Evolutionary conservation across 1,140 invertebrate genomes (phyloP), one percentile per base, ranked within the genome.

Genomic region (Pachypsylla venusta): DNA sequence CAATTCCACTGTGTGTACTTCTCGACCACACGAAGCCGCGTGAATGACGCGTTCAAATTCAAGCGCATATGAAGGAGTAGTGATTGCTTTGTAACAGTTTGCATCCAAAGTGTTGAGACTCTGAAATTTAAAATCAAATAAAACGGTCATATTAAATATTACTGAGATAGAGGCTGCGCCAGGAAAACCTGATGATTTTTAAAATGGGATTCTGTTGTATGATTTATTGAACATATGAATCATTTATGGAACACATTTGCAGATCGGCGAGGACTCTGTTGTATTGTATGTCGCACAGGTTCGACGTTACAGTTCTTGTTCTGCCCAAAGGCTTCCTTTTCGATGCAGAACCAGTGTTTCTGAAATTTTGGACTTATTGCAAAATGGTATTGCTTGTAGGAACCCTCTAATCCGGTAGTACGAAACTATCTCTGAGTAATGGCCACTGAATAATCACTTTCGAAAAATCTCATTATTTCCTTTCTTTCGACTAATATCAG

Each of bases 11-110:
- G 73, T 77, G 42, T 75, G 76, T 63, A 84, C 74, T 63, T 83
- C 74, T 55, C 83, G 73, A 20, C 81, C 81, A 65, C 75, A 75
- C 5, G 82, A 80, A 39, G 80, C 76, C 63, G 73, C 70, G 62
- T 80, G 75, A 24, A 85, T 77, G 39, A 79, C 78, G 64, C 77
- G 76, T 65, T 81, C 76, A 63, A 83, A 81, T 66, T 81, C 79
- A 59, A 79, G 76, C 2, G 75, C 78, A 67, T 80, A 80, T 5
- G 77, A 76, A 53, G 76, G 73, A 48, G 77, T 80, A 19, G 78
- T 79, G 61, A 80, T 80, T n/a, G 42, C 7, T 19, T 19, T 3
- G 74, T 69, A 40, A 76, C 74, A 5, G 7, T n/a, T n/a, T 58
- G 76, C 74, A 25, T 72, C 70, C 22, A 64, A 69, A 53, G 75